phyloP scores from a whole-genome alignment of 2,113 vertebrate species.

The Gobius niger region DNA sequence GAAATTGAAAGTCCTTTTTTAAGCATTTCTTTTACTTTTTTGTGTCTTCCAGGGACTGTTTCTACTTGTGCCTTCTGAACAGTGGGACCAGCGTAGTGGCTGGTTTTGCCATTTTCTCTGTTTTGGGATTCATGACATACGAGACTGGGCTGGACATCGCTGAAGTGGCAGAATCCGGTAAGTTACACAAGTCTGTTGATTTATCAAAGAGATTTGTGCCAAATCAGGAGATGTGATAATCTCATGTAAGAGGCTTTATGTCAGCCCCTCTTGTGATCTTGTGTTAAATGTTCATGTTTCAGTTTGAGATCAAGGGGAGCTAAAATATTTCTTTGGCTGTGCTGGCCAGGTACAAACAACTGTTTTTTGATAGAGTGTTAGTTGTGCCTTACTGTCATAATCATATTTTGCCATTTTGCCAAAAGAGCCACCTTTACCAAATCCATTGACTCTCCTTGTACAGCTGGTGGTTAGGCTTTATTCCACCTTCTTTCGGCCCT shows the following conservation, averaged over 20 bases:
- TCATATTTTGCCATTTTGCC: too few relatives aligned
- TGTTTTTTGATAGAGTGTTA: too few relatives aligned
- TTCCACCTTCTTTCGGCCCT: too few relatives aligned
- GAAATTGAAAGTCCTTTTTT: background rate
- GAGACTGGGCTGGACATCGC: slow-evolving; percentile 82
- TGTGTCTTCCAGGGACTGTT: slow-evolving; percentile 78
- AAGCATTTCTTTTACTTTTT: background rate
- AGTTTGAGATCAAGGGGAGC: background rate
- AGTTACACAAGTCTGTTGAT: slow-evolving; percentile 11
- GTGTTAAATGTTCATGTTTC: background rate
- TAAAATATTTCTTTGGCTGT: background rate
- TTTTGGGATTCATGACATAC: slow-evolving; percentile 83
- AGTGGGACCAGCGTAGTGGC: slow-evolving; percentile 85
- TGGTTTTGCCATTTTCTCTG: slow-evolving; percentile 88
- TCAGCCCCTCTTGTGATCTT: background rate
- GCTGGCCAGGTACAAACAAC: too few relatives aligned
- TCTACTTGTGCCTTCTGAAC: slow-evolving; percentile 86
- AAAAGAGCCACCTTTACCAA: too few relatives aligned
- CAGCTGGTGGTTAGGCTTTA: too few relatives aligned
- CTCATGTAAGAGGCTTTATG: background rate
- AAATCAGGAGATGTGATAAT: background rate
- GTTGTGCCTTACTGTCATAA: too few relatives aligned
- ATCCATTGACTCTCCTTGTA: too few relatives aligned
- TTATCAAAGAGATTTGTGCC: background rate
- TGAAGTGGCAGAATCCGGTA: slow-evolving; percentile 83